Conservation (phyloP, 2,113 vertebrate genomes). For the Thryonomys swinderianus region DNA sequence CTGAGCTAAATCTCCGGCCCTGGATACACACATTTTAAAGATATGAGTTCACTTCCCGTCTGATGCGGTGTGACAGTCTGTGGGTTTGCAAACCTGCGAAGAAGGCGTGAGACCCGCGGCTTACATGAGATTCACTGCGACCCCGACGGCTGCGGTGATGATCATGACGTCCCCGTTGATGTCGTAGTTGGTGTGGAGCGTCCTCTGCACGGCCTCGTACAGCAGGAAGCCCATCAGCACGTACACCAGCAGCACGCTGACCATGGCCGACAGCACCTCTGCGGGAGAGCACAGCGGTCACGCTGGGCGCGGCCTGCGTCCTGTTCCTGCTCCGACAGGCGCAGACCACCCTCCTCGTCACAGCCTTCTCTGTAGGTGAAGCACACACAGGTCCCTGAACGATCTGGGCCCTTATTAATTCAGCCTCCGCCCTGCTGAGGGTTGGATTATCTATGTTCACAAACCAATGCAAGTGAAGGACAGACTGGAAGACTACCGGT, state of each 20-base stretch:
- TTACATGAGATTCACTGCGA: slow-evolving; percentile 98
- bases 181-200: slow-evolving; percentile 94
- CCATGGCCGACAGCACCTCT: slow-evolving; percentile 97
- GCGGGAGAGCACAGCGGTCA: slow-evolving; percentile 53
- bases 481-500: neutral
- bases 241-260: slow-evolving; percentile 96
- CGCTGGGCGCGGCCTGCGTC: too few species aligned
- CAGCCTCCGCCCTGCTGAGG: accelerated
- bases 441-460: slow-evolving; percentile 14
- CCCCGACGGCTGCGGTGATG: slow-evolving; percentile 96
- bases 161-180: slow-evolving; percentile 99
- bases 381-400: neutral
- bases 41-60: neutral
- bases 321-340: too few species aligned
- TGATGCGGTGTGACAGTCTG: neutral
- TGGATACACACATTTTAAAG: slow-evolving; percentile 2
- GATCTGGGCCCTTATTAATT: neutral
- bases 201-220: slow-evolving; percentile 97
- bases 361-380: slow-evolving; percentile 20
- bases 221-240: slow-evolving; percentile 94
- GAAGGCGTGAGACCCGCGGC: slow-evolving; percentile 59
- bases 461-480: neutral
- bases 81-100: slow-evolving; percentile 20
- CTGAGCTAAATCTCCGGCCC: too few species aligned
- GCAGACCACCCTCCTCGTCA: neutral